Evolutionary conservation across 1,140 invertebrate species (phyloP), one percentile per base, ranked within the genome.

Genomic region (Harpegnathos saltator): DNA sequence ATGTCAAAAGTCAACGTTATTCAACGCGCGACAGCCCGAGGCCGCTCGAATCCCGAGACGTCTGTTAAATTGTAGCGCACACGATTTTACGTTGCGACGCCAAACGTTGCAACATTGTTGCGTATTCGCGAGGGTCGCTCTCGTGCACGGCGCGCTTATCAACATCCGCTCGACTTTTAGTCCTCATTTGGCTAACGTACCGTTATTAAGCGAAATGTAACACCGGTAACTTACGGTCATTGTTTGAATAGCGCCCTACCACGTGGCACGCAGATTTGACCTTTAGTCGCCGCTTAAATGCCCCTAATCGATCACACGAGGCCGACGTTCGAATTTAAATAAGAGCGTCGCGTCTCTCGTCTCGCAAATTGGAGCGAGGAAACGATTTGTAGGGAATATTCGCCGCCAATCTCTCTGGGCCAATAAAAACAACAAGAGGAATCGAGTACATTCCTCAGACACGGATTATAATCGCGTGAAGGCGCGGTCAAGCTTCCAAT

Each of bases 311-410:
- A 73, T 62, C 29, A 33, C 69, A 72, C 48, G 44, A 73, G 44
- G 7, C 24, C 58, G 48, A 73, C 56, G 69, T 38, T 73, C 59
- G 48, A 61, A 80, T 80, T 80, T 80, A 80, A 71, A 77, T 77
- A 77, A 77, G 73, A 77, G 65, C 73, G 52, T 65, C 61, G 73
- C 44, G 73, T n/a, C 22, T 1, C 29, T 33, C 5, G 29, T 5
- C 29, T 33, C 29, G 29, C 29, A 33, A 33, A 3, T 33, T 33
- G 5, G 29, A 5, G 5, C 29, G 29, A 33, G 29, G 65, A 66
- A 38, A 33, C 26, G 63, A 63, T 24, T 77, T 66, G 61, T 50
- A 65, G 14, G 38, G 73, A 75, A 22, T 63, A 75, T 65, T 26
- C 44, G n/a, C n/a, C n/a, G n/a, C n/a, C n/a, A n/a, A n/a, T 9